These are phyloP conservation scores for Notarius quadriscutis DNA, from an alignment of 2,113 vertebrate genomes.

Conservation along the genomic window DNA sequence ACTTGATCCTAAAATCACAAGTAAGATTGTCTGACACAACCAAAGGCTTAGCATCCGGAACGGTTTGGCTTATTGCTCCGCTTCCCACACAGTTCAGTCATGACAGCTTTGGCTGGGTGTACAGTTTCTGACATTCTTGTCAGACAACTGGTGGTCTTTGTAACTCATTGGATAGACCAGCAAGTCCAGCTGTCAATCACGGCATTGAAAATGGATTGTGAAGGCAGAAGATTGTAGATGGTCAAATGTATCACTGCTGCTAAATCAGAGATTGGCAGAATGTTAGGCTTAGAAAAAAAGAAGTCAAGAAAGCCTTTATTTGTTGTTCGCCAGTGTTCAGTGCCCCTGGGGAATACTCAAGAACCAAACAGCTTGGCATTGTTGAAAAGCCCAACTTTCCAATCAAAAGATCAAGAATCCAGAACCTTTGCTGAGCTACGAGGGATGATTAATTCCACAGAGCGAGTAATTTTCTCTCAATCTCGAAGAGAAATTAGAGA, in stretches of 20 bases:
- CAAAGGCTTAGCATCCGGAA: conserved; percentile 4
- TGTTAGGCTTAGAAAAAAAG: neutral
- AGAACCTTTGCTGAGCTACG: neutral
- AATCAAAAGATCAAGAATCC: neutral
- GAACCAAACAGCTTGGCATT: neutral
- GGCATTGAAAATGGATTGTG: neutral
- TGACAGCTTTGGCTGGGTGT: neutral
- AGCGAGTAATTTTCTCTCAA: neutral
- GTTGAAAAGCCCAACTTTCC: neutral
- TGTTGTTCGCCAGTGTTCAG: neutral
- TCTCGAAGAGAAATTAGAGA: neutral
- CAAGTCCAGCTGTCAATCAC: neutral
- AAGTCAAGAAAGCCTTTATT: neutral
- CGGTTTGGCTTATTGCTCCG: neutral
- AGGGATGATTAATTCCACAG: neutral
- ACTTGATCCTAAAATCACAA: neutral
- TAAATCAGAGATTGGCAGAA: neutral
- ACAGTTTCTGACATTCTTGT: neutral
- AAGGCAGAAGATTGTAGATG: neutral
- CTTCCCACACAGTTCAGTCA: neutral
- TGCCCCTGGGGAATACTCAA: too few relatives aligned
- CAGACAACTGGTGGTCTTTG: neutral
- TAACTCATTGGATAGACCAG: neutral
- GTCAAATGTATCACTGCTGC: neutral
- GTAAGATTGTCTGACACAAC: neutral